Evolutionary conservation across 2,113 vertebrate genomes (phyloP), one percentile per base, ranked within the genome.

Genomic region (Fregata magnificens): DNA sequence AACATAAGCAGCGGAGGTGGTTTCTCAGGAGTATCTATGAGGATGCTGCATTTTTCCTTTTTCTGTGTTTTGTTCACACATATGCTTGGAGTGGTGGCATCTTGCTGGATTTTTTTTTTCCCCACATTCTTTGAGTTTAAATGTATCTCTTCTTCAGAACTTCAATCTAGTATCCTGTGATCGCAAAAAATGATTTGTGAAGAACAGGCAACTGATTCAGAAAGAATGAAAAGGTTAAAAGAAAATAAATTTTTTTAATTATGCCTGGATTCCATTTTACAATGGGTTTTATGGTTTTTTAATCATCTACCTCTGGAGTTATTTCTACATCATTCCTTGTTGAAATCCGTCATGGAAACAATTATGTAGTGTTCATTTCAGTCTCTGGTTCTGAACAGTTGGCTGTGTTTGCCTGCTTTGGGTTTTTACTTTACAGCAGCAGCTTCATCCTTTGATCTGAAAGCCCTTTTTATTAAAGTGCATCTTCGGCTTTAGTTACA

Each of bases 301-400:
- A 53, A 40, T 84, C 22, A 12, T 11, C 5, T 55, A 6, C 32
- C 10, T 79, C 40, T 89, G n/a, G 29, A 59, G 44, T 76, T 71
- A 28, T 17, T 45, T 87, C 47, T 62, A 0, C 11, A 10, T 78
- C 0, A 0, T 16, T 89, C 18, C 13, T 25, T 82, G 20, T 26
- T 87, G 65, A 87, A 95, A 69, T 55, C 40, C 28, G 6, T 92
- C 22, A 7, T 6, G n/a, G 67, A 34, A 58, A 12, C 21, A 10
- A 6, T 79, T 87, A 12, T 58, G 10, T 56, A 6, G 31, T 10
- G 13, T 91, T 85, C 4, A 12, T 50, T 88, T 90, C 38, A 14
- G 14, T 66, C 42, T 88, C 40, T 88, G 55, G 32, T 73, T 34
- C 38, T 50, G 72, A 67, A 29, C 10, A 34, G 38, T 47, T 94